Conservation (phyloP, 2,888 invertebrate genomes). For the Melikaiella ostensackeni region DNA sequence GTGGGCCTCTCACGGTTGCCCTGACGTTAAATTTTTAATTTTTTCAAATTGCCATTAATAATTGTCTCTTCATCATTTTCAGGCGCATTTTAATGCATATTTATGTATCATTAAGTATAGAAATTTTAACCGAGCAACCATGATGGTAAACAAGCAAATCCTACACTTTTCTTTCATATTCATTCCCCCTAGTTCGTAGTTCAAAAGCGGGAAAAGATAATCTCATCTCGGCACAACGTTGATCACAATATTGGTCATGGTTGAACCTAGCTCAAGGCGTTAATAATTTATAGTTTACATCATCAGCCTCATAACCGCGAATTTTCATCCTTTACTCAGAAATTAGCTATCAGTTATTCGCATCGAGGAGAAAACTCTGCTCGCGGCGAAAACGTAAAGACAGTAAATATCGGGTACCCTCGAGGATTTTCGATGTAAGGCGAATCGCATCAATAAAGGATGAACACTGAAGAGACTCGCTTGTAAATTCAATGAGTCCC, state of each 20-base stretch:
- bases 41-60: no score
- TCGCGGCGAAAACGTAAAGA: neutral
- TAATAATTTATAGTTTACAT: slow-evolving; percentile 1
- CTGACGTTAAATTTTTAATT: no score
- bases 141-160: no score
- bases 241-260: slow-evolving; percentile 19
- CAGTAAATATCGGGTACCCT: slow-evolving; percentile 18
- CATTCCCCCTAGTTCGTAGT: neutral
- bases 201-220: neutral
- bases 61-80: no score
- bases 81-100: no score
- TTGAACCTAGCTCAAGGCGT: slow-evolving; percentile 8
- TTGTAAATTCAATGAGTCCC: slow-evolving; percentile 59
- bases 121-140: no score
- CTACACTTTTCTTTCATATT: neutral
- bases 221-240: neutral
- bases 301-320: slow-evolving; percentile 16
- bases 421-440: slow-evolving; percentile 58
- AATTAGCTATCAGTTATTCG: slow-evolving; percentile 10
- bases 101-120: no score
- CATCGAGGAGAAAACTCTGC: neutral
- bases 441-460: slow-evolving; percentile 64
- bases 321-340: slow-evolving; percentile 1
- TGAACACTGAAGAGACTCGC: slow-evolving; percentile 55
- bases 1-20: no score